Evolutionary conservation across 1,140 invertebrate species (phyloP).

Genomic region (Megathymus violae): DNA sequence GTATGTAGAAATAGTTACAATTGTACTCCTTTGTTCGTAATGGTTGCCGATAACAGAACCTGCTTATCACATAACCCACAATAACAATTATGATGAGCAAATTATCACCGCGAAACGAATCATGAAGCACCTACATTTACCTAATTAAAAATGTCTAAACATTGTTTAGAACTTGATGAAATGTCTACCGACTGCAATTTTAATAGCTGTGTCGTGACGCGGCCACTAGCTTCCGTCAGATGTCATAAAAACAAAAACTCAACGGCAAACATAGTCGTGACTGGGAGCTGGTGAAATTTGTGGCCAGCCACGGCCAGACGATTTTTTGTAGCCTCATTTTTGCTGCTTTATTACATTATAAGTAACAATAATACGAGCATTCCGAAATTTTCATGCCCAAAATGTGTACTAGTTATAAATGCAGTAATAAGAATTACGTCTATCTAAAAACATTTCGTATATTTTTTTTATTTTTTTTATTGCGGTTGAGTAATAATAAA

Average conservation of each 20-base stretch:
- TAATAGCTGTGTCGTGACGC: slow-evolving; percentile 37
- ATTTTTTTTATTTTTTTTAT: too few relatives aligned
- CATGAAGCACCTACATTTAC: slow-evolving; percentile 8
- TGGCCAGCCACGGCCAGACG: slow-evolving; percentile 35
- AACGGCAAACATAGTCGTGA: slow-evolving; percentile 38
- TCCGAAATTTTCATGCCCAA: slow-evolving; percentile 8
- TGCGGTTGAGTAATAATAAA: too few relatives aligned
- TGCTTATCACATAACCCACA: too few relatives aligned
- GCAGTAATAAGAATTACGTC: too few relatives aligned
- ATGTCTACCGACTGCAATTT: slow-evolving; percentile 17
- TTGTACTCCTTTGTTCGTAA: too few relatives aligned
- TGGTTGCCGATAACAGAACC: too few relatives aligned
- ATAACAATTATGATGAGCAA: too few relatives aligned
- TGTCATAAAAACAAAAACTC: slow-evolving; percentile 32
- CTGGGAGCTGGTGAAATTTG: slow-evolving; percentile 41
- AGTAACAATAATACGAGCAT: slow-evolving; percentile 13
- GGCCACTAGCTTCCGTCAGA: slow-evolving; percentile 32
- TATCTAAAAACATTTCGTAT: too few relatives aligned
- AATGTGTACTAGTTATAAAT: slow-evolving; percentile 11
- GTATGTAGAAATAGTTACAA: too few relatives aligned
- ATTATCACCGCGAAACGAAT: too few relatives aligned
- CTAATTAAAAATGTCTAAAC: slow-evolving; percentile 24
- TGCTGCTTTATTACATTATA: slow-evolving; percentile 3
- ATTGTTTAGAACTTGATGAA: slow-evolving; percentile 26
- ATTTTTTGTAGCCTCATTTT: slow-evolving; percentile 31